A percentile compares a stretch with the other conserved stretches of the same genome.
These are phyloP conservation scores for Melanerpes aurifrons DNA, from an alignment of 2,113 vertebrate species.

Conservation along the genomic window DNA sequence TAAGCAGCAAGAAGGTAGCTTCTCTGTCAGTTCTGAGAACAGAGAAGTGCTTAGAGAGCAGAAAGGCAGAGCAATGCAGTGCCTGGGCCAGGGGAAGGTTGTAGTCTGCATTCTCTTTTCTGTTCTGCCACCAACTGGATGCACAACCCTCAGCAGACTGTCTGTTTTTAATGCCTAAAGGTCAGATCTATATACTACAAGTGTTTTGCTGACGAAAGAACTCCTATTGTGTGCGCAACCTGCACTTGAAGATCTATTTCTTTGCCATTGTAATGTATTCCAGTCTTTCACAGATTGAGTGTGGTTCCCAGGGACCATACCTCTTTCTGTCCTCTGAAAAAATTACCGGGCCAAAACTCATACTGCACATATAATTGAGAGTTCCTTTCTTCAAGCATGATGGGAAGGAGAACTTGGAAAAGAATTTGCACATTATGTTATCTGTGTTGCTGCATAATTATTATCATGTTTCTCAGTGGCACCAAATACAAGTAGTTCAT, in stretches of 20 bases:
- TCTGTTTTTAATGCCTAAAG: not conserved
- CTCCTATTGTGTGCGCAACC: not conserved
- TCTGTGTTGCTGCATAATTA: not conserved
- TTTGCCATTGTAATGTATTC: not conserved
- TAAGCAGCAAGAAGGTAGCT: not conserved
- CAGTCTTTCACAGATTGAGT: not conserved
- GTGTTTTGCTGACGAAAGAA: not conserved
- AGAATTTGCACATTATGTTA: rapidly evolving
- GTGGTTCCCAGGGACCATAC: not conserved
- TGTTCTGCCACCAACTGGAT: not conserved
- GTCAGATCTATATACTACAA: not conserved
- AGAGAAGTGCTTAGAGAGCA: not conserved
- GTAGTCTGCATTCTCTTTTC: not conserved
- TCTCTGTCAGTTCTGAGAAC: not conserved
- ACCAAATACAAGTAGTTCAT: not conserved
- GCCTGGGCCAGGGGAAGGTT: not conserved
- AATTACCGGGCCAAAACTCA: not conserved
- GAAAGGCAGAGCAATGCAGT: rapidly evolving
- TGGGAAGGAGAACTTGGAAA: not conserved
- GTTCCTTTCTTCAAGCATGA: not conserved
- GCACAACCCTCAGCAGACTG: not conserved
- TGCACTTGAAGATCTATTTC: not conserved
- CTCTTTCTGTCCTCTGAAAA: not conserved
- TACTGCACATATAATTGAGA: not conserved
- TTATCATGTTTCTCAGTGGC: not conserved